Percentiles rank a stretch among this genome's conserved stretches.
Evolutionary conservation across 2,113 vertebrate species (phyloP).

Genomic region (Corythoichthys intestinalis): DNA sequence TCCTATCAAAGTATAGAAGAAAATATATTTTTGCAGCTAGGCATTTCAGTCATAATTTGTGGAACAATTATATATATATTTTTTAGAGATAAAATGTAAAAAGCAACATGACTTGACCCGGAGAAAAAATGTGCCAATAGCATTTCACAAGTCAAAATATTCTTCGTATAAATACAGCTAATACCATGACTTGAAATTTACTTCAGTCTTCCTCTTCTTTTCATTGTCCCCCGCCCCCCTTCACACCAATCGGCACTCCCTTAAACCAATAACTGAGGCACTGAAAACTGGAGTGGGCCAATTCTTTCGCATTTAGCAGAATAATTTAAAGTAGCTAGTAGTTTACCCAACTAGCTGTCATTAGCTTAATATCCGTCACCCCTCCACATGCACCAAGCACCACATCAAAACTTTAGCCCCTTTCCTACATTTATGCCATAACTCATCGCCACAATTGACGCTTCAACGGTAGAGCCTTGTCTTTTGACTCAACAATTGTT

Average conservation of each 20-base stretch:
- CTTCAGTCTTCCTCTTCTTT: slow-evolving; percentile 27
- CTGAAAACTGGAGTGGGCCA: no score
- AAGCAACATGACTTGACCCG: not conserved
- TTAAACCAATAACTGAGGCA: not conserved
- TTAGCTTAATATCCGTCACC: no score
- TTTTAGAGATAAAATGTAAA: not conserved
- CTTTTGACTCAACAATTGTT: not conserved
- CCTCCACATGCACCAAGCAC: not conserved
- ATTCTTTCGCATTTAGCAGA: no score
- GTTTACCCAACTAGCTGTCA: no score
- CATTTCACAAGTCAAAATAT: not conserved
- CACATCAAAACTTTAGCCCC: not conserved
- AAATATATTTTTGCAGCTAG: no score
- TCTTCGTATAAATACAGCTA: not conserved
- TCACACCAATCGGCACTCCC: not conserved
- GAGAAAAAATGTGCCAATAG: no score
- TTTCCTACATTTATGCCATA: not conserved
- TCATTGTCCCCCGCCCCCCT: slow-evolving; percentile 4
- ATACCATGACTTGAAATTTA: slow-evolving; percentile 32
- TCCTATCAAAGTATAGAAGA: no score
- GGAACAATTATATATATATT: not conserved
- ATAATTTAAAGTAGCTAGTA: no score
- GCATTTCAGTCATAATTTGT: no score
- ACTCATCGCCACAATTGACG: not conserved
- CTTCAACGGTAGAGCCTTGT: not conserved